Conservation (phyloP, 2,888 invertebrate genomes). For the Halictus ligatus region DNA sequence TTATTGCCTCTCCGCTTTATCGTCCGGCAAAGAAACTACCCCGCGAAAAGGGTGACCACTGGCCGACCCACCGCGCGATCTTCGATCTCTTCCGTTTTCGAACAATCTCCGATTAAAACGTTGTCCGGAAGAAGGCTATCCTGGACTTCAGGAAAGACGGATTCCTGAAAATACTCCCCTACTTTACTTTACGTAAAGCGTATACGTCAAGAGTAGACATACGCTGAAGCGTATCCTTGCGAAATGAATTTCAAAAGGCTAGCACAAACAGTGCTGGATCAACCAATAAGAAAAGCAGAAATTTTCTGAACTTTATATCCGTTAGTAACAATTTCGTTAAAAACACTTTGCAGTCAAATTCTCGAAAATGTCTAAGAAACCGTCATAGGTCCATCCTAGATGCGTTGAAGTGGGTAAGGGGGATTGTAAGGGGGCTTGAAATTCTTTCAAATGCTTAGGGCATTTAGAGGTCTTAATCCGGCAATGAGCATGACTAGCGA, state of each 20-base stretch:
- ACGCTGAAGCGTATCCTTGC: too few relatives aligned
- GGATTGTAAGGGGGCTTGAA: background rate
- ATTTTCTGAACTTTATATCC: too few relatives aligned
- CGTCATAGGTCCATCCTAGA: too few relatives aligned
- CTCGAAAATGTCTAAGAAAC: too few relatives aligned
- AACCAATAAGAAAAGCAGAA: too few relatives aligned
- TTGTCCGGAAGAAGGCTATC: background rate
- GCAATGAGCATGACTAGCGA: too few relatives aligned
- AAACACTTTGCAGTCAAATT: too few relatives aligned
- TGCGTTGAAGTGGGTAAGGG: background rate
- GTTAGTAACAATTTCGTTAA: too few relatives aligned
- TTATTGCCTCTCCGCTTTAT: constrained; percentile 75
- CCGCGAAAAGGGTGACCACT: constrained; percentile 18
- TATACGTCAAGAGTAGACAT: too few relatives aligned
- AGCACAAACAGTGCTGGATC: too few relatives aligned
- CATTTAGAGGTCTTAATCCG: too few relatives aligned
- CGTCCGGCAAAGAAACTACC: constrained; percentile 59
- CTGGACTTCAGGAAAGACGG: background rate
- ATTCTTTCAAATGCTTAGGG: background rate
- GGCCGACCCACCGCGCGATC: background rate
- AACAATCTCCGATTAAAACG: background rate
- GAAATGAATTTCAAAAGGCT: too few relatives aligned
- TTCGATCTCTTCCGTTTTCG: background rate
- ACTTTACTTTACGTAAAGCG: background rate
- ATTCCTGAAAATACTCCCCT: background rate